Conservation (phyloP, 1,140 invertebrate species). For the Eufriesea mexicana region DNA sequence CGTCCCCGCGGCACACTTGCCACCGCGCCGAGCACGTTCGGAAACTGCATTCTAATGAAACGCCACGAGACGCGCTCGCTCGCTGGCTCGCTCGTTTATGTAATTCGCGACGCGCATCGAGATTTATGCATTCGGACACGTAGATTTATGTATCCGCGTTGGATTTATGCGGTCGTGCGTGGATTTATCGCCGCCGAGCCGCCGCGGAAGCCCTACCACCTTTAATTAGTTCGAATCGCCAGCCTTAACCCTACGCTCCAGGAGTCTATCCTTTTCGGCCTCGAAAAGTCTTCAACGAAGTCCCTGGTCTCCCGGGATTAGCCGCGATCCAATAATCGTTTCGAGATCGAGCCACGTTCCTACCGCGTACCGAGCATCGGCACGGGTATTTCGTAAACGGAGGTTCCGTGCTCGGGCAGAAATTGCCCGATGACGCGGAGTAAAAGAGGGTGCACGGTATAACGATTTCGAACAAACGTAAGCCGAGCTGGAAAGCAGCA, state of each 20-base stretch:
- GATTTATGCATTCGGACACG: constrained; percentile 48
- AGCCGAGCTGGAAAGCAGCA: constrained; percentile 46
- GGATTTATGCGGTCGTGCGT: background rate
- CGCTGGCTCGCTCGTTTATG: constrained; percentile 25
- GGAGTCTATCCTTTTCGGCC: background rate
- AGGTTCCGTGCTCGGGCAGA: background rate
- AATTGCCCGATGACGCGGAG: background rate
- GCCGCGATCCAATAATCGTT: background rate
- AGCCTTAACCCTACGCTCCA: constrained; percentile 11
- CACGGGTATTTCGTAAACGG: background rate
- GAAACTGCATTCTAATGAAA: constrained; percentile 54
- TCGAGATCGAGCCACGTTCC: too few species aligned
- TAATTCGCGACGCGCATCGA: constrained; percentile 35
- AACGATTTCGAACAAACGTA: constrained; percentile 31
- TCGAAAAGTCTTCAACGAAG: too few species aligned
- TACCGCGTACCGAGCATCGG: too few species aligned
- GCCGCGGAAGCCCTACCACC: constrained; percentile 1
- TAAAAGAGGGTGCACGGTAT: background rate
- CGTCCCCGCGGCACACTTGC: constrained; percentile 19
- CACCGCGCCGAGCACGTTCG: background rate
- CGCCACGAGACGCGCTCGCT: constrained; percentile 1
- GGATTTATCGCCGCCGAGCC: constrained; percentile 47
- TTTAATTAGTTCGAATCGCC: constrained; percentile 33
- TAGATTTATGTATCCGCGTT: constrained; percentile 34
- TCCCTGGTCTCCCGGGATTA: background rate